Conservation (phyloP, 2,113 vertebrate genomes). For the Dicaeum eximium region DNA sequence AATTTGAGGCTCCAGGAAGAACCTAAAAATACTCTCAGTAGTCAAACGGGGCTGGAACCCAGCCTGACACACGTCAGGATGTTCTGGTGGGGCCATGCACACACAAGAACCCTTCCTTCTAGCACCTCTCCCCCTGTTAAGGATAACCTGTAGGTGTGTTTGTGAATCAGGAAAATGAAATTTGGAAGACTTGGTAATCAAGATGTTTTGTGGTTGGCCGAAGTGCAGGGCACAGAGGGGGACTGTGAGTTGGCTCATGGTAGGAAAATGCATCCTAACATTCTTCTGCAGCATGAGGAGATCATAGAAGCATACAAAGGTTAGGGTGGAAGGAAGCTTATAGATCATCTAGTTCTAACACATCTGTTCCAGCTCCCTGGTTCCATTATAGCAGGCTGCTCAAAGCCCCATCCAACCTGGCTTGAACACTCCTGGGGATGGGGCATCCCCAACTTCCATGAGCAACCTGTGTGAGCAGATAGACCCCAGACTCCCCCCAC, state of each 20-base stretch:
- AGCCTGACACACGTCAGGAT: background rate
- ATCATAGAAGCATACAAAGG: background rate
- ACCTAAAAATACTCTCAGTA: slow-evolving; percentile 33
- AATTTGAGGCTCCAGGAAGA: slow-evolving; percentile 55
- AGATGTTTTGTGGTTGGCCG: background rate
- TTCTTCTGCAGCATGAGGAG: background rate
- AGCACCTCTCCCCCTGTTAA: background rate
- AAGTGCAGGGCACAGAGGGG: background rate
- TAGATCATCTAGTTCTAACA: background rate
- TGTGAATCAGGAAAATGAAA: background rate
- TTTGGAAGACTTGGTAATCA: background rate
- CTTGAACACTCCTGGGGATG: background rate
- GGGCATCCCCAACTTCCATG: background rate
- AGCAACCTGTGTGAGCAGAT: background rate
- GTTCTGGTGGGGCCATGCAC: background rate
- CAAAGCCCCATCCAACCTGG: background rate
- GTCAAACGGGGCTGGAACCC: background rate
- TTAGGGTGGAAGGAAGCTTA: background rate
- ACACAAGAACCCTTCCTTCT: background rate
- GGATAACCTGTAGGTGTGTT: background rate
- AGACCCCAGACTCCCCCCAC: fast-evolving
- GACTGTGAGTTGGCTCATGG: background rate
- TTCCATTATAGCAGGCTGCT: background rate
- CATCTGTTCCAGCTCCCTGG: background rate
- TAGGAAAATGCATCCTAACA: background rate